phyloP scores from a whole-genome alignment of 92 coral and sea anemone genomes.

The Palythoa heliodiscus region DNA sequence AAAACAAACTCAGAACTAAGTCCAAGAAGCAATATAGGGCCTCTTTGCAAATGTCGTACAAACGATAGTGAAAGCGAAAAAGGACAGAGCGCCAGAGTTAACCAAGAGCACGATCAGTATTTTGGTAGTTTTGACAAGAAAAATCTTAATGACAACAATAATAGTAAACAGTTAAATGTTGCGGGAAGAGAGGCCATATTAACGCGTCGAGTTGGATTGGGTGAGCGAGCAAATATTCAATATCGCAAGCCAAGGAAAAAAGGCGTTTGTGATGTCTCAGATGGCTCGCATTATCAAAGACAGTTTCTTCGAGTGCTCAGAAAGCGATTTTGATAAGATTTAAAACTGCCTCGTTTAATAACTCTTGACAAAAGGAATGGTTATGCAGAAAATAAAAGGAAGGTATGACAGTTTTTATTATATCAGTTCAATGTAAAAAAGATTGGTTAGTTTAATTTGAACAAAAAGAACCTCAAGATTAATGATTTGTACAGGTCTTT shows the following conservation, averaged over 20 bases:
- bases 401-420: too few species aligned
- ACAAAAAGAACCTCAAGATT: too few species aligned
- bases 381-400: too few species aligned
- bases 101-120: background rate
- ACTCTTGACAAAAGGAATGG: too few species aligned
- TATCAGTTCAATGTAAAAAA: too few species aligned
- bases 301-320: slow-evolving; percentile 82
- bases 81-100: background rate
- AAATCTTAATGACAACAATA: background rate
- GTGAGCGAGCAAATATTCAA: slow-evolving; percentile 35
- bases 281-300: slow-evolving; percentile 82
- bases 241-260: slow-evolving; percentile 73
- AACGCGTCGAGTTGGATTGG: slow-evolving; percentile 35
- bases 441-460: too few species aligned
- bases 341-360: background rate
- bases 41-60: background rate
- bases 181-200: background rate
- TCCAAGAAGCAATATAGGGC: background rate
- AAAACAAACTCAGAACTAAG: background rate
- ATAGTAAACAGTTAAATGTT: background rate
- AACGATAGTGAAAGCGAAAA: background rate
- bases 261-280: slow-evolving; percentile 77
- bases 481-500: too few species aligned
- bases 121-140: background rate
- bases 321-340: slow-evolving; percentile 63